Base-by-base conservation (phyloP, 2,113 vertebrate genomes). In the Synodontis membranacea region DNA sequence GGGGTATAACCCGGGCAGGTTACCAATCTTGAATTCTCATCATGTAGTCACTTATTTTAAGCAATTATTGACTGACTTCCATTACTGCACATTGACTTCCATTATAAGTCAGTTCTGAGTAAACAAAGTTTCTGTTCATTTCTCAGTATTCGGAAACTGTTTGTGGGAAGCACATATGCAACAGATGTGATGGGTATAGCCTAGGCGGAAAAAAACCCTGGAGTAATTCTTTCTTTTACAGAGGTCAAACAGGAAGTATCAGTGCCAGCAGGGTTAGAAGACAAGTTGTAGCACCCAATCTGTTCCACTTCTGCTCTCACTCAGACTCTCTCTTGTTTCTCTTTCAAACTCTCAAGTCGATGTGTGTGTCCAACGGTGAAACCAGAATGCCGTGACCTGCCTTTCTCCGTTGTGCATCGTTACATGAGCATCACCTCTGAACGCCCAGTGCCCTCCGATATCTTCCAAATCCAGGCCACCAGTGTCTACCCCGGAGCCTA, bases 351-450 rank as follows among this genome's bases (percentile, higher is more conserved):
- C 10, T 89, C 72, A 85, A 97, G 97, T 89, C 96, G 96, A 88
- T 98, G 97, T 66, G 92, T 97, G 84, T 97, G 97, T 88, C 96
- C 96, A 0, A 91, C 94, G 74, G 94, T 89, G 62, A 97, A 96
- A 68, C 94, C 94, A 0, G 90, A 92, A 74, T 97, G 97, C 88
- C 94, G 94, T 25, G 96, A 97, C 7, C 93, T 96, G 64, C 96
- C 97, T 0, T 96, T 96, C 39, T 97, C 96, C 81, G 95, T 97
- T 4, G 96, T 97, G 31, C 94, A 97, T 89, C 96, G 97, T 11
- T 97, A 97, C 91, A 97, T 98, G 97, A 97, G 96, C 92, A 96
- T 98, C 94, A 97, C 96, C 9, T 97, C 97, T 0, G 97, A 97
- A 87, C 95, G 97, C 6, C 93, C 95, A 0, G 95, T 97, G 28